A percentile compares a stretch with the other conserved stretches of the same genome.
Conservation (phyloP, 2,888 invertebrate genomes). For the Caenorhabditis panamensis region DNA sequence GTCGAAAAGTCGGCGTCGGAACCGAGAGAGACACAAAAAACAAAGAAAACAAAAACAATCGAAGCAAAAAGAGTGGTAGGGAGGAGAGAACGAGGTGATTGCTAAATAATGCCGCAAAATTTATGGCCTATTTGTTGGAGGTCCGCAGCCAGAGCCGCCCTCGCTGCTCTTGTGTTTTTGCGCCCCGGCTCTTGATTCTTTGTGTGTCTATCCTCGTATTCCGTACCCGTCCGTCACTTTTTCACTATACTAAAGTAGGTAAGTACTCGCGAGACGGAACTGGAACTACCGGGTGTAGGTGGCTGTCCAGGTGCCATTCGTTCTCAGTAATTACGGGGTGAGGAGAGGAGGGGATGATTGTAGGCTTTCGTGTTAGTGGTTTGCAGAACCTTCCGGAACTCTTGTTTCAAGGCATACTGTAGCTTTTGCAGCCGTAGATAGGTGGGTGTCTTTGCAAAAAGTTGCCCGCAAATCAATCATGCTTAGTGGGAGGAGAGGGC, state of each 20-base stretch:
- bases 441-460: not conserved
- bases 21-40: not conserved
- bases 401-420: no score
- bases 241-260: constrained; percentile 42
- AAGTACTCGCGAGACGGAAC: constrained; percentile 6
- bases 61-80: not conserved
- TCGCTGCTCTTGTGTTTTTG: constrained; percentile 29
- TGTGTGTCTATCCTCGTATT: constrained; percentile 5
- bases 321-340: no score
- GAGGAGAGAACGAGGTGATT: constrained; percentile 12
- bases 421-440: no score
- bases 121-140: constrained; percentile 42
- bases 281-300: no score
- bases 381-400: no score
- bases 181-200: constrained; percentile 11
- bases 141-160: constrained; percentile 3
- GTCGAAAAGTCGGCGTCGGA: constrained; percentile 8
- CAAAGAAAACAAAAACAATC: constrained; percentile 11
- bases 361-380: no score
- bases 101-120: constrained; percentile 48
- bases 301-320: not conserved
- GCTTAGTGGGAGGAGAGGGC: not conserved
- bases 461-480: not conserved
- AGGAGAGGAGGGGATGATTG: no score
- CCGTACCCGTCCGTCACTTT: not conserved